Evolutionary conservation across 2,113 vertebrate species (phyloP).

Genomic region (Gobiocypris rarus): DNA sequence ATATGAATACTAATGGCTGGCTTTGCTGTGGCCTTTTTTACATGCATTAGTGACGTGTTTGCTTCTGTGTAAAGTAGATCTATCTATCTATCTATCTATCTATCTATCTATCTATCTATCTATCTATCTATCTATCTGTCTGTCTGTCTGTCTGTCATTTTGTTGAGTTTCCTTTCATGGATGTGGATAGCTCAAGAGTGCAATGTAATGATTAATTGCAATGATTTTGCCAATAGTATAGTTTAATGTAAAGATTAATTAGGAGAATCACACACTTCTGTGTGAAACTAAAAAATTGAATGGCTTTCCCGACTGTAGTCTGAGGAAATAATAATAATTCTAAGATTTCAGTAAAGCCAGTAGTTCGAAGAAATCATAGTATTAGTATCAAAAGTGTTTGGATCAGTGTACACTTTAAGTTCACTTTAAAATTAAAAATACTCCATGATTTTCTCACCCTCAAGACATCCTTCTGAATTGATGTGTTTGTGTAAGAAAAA

Average conservation of each 20-base stretch:
- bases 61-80: background rate
- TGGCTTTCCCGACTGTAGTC: background rate
- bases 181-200: no score
- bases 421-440: no score
- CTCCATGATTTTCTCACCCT: no score
- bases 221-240: background rate
- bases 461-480: no score
- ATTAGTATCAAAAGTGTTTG: background rate
- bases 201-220: background rate
- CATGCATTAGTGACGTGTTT: background rate
- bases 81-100: background rate
- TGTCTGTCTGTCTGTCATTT: background rate
- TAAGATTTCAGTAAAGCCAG: no score
- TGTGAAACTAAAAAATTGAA: background rate
- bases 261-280: background rate
- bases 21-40: background rate
- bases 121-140: no score
- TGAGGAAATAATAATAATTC: background rate
- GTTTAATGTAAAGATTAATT: background rate
- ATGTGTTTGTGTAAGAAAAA: no score
- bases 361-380: background rate
- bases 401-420: background rate
- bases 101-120: no score
- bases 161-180: no score
- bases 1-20: conserved; percentile 9